A percentile compares a stretch with the other conserved stretches of the same genome.
phyloP scores from a whole-genome alignment of 2,113 vertebrate species.

The Lamprologus callipterus region DNA sequence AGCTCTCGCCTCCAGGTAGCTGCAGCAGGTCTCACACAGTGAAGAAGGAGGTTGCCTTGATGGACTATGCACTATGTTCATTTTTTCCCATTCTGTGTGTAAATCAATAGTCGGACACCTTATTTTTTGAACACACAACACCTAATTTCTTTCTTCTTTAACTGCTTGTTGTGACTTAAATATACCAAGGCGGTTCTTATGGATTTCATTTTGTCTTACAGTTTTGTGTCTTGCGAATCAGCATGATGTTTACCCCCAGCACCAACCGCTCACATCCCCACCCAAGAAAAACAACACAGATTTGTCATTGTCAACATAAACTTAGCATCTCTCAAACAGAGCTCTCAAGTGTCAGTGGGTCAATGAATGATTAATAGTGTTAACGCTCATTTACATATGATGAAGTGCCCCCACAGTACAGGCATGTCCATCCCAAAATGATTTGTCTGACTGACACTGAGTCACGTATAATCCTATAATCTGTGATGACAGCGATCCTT shows the following conservation, averaged over 20 bases:
- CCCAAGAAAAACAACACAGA: not conserved
- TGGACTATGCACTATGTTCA: not conserved
- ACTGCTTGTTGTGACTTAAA: not conserved
- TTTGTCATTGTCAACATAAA: not conserved
- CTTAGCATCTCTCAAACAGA: not conserved
- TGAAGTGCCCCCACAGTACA: not conserved
- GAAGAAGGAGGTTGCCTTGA: not conserved
- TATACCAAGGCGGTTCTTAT: not conserved
- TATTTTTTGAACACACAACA: not conserved
- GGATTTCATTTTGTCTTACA: not conserved
- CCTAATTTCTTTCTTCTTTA: not conserved
- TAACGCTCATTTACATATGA: not conserved
- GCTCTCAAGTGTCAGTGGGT: not conserved
- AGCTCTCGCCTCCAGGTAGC: not conserved
- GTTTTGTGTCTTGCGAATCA: not conserved
- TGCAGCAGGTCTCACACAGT: not conserved
- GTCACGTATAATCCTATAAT: constrained; percentile 66
- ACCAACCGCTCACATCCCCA: not conserved
- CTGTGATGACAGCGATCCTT: constrained; percentile 57
- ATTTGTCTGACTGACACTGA: not conserved
- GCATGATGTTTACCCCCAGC: not conserved
- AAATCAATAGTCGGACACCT: not conserved
- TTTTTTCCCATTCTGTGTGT: not conserved
- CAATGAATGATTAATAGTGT: not conserved
- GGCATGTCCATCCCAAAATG: not conserved